phyloP scores from a whole-genome alignment of 1,140 invertebrate species.

The Drosophila saltans region DNA sequence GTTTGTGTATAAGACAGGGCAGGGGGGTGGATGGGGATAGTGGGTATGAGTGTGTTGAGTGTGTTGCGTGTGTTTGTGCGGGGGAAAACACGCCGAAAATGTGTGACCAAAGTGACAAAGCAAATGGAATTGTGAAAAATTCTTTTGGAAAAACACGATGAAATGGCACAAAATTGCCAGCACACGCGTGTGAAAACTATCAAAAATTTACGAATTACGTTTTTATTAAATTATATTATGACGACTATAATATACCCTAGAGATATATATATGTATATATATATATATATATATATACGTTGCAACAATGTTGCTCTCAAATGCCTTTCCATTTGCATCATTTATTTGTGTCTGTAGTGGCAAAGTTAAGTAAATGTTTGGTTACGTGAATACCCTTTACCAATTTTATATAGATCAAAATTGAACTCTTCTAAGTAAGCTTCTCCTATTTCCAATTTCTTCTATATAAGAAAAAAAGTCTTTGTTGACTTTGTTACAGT shows the following conservation, averaged over 20 bases:
- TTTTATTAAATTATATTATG: not conserved
- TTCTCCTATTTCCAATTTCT: too few relatives aligned
- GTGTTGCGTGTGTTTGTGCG: not conserved
- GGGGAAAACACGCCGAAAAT: conserved; percentile 20
- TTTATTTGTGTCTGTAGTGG: not conserved
- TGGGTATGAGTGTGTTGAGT: not conserved
- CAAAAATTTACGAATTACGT: conserved; percentile 11
- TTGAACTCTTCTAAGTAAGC: too few relatives aligned
- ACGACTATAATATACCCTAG: conserved; percentile 1
- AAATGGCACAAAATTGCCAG: conserved; percentile 10
- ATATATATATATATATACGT: not conserved
- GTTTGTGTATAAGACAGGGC: too few relatives aligned
- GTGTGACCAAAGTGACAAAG: conserved; percentile 21
- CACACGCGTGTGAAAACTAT: conserved; percentile 21
- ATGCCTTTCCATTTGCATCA: not conserved
- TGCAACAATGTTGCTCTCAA: not conserved
- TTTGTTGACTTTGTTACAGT: too few relatives aligned
- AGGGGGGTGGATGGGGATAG: not conserved
- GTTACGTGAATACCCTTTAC: too few relatives aligned
- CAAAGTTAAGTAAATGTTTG: too few relatives aligned
- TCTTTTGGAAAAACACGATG: conserved; percentile 13
- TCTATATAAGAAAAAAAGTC: too few relatives aligned
- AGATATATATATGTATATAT: not conserved
- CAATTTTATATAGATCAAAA: too few relatives aligned
- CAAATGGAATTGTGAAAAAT: conserved; percentile 4